Evolutionary conservation across 2,113 vertebrate species (phyloP).

Genomic region (Butorides virescens): DNA sequence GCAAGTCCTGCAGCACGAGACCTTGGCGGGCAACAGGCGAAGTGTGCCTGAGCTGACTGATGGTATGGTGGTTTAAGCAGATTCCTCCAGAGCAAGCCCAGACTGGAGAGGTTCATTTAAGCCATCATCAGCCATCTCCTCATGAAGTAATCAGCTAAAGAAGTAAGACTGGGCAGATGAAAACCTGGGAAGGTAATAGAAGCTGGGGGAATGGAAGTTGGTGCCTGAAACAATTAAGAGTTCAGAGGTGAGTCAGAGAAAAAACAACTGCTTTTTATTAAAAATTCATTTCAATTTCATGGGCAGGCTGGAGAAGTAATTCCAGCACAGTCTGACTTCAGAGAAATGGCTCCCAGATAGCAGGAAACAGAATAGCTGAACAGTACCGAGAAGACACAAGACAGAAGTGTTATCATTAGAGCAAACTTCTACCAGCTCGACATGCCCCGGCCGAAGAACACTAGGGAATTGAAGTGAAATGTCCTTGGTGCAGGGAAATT

Average conservation of each 20-base stretch:
- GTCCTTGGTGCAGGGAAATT: slow-evolving; percentile 47
- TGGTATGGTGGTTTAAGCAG: neutral
- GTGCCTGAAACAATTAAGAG: slow-evolving; percentile 64
- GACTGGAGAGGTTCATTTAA: slow-evolving; percentile 5
- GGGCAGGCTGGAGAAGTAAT: slow-evolving; percentile 42
- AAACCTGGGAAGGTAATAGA: slow-evolving; percentile 49
- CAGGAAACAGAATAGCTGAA: neutral
- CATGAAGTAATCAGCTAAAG: slow-evolving; percentile 15
- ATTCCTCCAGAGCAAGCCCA: slow-evolving; percentile 36
- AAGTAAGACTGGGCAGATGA: slow-evolving; percentile 33
- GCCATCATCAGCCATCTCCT: slow-evolving; percentile 36
- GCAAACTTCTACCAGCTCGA: neutral
- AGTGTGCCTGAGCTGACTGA: neutral
- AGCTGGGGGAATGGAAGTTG: slow-evolving; percentile 29
- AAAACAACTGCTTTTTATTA: slow-evolving; percentile 66
- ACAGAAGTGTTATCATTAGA: neutral
- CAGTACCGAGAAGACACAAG: neutral
- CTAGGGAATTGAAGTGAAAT: neutral
- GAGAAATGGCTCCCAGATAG: slow-evolving; percentile 33
- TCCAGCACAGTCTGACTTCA: slow-evolving; percentile 38
- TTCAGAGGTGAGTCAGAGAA: slow-evolving; percentile 62
- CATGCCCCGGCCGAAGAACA: neutral
- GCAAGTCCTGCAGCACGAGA: neutral
- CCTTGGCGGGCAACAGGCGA: neutral
- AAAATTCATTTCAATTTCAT: slow-evolving; percentile 60